Evolutionary conservation across 2,888 invertebrate genomes (phyloP).

Genomic region (Acleris holmiana): DNA sequence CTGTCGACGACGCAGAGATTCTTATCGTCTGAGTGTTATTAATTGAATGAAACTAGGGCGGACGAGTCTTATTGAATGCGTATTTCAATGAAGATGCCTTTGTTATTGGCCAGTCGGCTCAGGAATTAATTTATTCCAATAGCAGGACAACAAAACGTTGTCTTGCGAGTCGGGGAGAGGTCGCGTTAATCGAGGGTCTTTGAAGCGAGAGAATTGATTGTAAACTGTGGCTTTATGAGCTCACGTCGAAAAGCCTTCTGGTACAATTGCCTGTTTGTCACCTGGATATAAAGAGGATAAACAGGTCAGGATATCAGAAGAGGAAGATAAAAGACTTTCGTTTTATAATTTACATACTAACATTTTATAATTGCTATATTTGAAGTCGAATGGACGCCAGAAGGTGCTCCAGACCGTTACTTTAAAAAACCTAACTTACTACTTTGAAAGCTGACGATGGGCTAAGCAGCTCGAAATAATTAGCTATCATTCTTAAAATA

Average conservation of each 20-base stretch:
- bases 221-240: neutral
- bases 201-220: conserved; percentile 11
- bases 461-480: no score
- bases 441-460: no score
- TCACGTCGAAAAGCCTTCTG: neutral
- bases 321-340: neutral
- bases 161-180: conserved; percentile 13
- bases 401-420: no score
- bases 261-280: neutral
- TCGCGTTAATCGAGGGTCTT: conserved; percentile 21
- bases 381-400: no score
- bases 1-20: conserved; percentile 7
- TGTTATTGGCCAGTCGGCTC: conserved; percentile 27
- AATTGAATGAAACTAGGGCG: conserved; percentile 34
- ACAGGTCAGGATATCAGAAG: neutral
- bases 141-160: conserved; percentile 25
- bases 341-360: no score
- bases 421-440: no score
- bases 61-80: conserved; percentile 27
- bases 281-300: neutral
- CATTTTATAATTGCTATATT: no score
- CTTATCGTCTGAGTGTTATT: conserved; percentile 32
- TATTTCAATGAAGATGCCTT: conserved; percentile 31
- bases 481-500: no score
- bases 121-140: conserved; percentile 34